Percentiles rank a stretch among this genome's conserved stretches.
These are phyloP conservation scores for Zygaena filipendulae DNA, from an alignment of 2,888 invertebrate genomes.

Conservation along the genomic window DNA sequence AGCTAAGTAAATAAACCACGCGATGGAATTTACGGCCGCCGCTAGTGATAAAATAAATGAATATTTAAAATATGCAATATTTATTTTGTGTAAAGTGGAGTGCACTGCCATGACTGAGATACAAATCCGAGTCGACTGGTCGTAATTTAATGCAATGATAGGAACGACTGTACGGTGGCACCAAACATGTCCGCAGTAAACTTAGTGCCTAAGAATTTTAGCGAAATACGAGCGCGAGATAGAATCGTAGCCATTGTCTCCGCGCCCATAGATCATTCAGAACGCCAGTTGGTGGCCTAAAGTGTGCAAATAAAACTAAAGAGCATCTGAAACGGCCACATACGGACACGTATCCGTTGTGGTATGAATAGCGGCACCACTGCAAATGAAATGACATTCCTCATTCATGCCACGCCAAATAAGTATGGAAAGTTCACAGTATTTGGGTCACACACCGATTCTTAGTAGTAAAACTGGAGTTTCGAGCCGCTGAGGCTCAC, in stretches of 20 bases:
- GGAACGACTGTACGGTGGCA: constrained; percentile 27
- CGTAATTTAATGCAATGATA: constrained; percentile 36
- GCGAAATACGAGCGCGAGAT: constrained; percentile 27
- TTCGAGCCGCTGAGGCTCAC: constrained; percentile 38
- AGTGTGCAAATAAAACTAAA: constrained; percentile 40
- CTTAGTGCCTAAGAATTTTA: constrained; percentile 19
- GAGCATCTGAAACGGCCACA: constrained; percentile 34
- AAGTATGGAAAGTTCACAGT: constrained; percentile 32
- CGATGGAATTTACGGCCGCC: too few relatives aligned
- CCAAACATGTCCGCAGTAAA: constrained; percentile 26
- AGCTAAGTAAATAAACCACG: too few relatives aligned
- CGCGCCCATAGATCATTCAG: constrained; percentile 22
- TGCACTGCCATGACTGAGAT: too few relatives aligned
- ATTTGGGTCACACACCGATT: constrained; percentile 58
- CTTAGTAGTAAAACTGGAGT: constrained; percentile 44
- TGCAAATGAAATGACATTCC: constrained; percentile 56
- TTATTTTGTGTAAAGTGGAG: too few relatives aligned
- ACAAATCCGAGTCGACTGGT: constrained; percentile 24
- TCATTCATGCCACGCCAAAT: constrained; percentile 45
- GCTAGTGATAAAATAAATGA: too few relatives aligned
- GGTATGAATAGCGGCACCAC: constrained; percentile 45
- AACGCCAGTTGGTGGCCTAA: constrained; percentile 24
- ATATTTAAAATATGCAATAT: too few relatives aligned
- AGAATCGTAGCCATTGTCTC: constrained; percentile 27
- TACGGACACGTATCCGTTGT: constrained; percentile 35